Base-by-base conservation (phyloP, 2,888 invertebrate species). In the Helicoverpa assulta region DNA sequence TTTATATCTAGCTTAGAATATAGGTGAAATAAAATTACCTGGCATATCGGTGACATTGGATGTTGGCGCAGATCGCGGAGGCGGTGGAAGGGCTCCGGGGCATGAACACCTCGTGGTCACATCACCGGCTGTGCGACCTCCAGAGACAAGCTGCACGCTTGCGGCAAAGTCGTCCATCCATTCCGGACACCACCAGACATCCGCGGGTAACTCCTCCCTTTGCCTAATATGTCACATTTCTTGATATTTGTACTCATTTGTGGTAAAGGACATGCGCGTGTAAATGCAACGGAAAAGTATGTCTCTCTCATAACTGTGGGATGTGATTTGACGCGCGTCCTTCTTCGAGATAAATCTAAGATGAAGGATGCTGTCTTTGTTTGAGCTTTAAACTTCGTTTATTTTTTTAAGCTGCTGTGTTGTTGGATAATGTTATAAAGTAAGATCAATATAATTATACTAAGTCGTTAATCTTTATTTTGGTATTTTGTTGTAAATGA, bases 61-160 rank as follows among this genome's bases (percentile, higher is more conserved):
- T 50, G 43, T 14, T 7, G n/a, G 47, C 57, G 19, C 70, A 94
- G 94, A 90, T 93, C 69, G 93, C 92, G 2, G 94, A 93, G 62
- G 92, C 93, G 3, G 92, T 93, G 2, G 91, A 91, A 67, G 93
- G 90, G 29, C 76, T 93, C 7, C 91, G 94, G 0, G 93, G 96
- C 19, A 96, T 96, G 92, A 94, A 96, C 84, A 95, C 94, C 0
- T 95, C 95, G 1, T 94, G 94, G 94, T 95, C 94, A 0, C 94
- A 95, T 66, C 95, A 95, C 73, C 83, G 93, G 16, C 86, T 95
- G 6, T 93, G 93, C 73, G 95, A 93, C 76, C 78, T 93, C 40
- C 94, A 94, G 73, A 87, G 94, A 0, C 93, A 93, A 65, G 93
- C 94, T 0, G 90, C 93, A 0, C 84, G 94, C 52, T 89, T 93